Percentiles rank a stretch among this genome's conserved stretches.
Evolutionary conservation across 2,797 vertebrate genomes (phyloP).

Genomic region (Acanthiza pusilla): DNA sequence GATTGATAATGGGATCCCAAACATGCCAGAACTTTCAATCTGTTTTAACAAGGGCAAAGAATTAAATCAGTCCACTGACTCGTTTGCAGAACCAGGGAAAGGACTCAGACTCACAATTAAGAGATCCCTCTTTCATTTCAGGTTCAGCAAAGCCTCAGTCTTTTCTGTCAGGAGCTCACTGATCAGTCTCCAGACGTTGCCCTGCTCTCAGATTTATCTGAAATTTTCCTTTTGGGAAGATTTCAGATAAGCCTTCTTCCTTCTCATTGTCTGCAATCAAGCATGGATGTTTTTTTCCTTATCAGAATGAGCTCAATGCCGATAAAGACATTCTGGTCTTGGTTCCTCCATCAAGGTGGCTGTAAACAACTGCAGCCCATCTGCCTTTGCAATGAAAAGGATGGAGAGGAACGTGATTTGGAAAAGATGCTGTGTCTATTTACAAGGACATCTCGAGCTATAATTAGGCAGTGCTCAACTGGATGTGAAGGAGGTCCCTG

Average conservation of each 20-base stretch:
- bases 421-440: neutral
- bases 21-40: neutral
- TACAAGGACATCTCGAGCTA: neutral
- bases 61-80: neutral
- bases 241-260: neutral
- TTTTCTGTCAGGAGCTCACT: neutral
- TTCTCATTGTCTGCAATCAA: neutral
- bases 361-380: neutral
- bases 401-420: neutral
- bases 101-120: neutral
- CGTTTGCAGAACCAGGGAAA: neutral
- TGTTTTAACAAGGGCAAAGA: neutral
- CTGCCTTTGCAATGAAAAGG: neutral
- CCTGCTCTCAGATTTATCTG: neutral
- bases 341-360: neutral
- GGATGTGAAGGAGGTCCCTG: neutral
- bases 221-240: neutral
- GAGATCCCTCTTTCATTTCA: neutral
- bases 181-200: neutral
- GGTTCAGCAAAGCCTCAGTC: neutral
- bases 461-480: slow-evolving; percentile 12
- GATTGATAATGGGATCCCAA: neutral
- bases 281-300: neutral
- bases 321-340: neutral
- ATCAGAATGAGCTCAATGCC: neutral